Evolutionary conservation across 1,140 invertebrate genomes (phyloP).

Genomic region (Diabrotica virgifera): DNA sequence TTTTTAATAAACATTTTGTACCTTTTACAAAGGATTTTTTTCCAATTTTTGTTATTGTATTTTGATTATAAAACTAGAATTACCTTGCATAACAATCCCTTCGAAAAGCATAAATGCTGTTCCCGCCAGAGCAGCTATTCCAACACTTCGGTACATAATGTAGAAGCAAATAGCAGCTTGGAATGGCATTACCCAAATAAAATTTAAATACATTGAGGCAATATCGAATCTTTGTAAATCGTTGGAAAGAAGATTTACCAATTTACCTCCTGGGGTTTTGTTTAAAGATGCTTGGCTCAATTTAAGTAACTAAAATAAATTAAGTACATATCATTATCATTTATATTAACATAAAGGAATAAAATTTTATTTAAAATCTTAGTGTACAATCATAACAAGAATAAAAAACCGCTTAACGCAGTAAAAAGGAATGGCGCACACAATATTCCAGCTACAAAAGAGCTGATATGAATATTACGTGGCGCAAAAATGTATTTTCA

Average conservation of each 20-base stretch:
- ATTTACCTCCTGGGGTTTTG: conserved; percentile 67
- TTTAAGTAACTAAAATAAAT: conserved; percentile 34
- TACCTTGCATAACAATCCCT: conserved; percentile 64
- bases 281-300: conserved; percentile 38
- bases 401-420: no score
- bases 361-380: no score
- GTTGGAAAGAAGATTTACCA: conserved; percentile 82
- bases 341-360: no score
- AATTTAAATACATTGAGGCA: conserved; percentile 53
- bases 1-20: no score
- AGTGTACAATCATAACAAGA: no score
- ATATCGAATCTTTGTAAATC: conserved; percentile 65
- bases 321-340: no score
- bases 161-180: conserved; percentile 59
- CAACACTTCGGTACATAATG: conserved; percentile 67
- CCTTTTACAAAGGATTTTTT: no score
- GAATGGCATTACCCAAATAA: conserved; percentile 44
- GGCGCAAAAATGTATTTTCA: no score
- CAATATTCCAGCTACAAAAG: no score
- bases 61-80: not conserved
- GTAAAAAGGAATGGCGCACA: no score
- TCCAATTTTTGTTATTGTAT: no score
- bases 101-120: conserved; percentile 59
- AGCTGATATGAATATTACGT: no score
- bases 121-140: conserved; percentile 58